phyloP scores from a whole-genome alignment of 1,140 invertebrate genomes.

The Dendrolimus punctatus region DNA sequence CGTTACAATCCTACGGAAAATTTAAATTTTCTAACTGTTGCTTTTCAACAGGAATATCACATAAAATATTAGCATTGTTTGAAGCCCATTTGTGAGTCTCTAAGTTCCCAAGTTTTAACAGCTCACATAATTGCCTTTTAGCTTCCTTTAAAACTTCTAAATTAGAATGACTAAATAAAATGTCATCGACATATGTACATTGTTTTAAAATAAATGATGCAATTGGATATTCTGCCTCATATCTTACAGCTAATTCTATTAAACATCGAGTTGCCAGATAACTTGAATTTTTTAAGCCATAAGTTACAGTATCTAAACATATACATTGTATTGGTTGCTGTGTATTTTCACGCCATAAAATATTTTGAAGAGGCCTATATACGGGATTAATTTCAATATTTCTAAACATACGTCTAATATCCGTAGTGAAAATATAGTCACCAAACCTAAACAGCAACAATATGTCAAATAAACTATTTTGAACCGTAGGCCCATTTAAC shows the following conservation, averaged over 20 bases:
- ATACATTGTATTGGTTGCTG: constrained; percentile 6
- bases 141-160: constrained; percentile 2
- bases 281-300: constrained; percentile 7
- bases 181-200: constrained; percentile 14
- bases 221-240: constrained; percentile 1
- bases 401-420: constrained; percentile 11
- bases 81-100: too few species aligned
- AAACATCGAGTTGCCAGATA: constrained; percentile 6
- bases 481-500: constrained; percentile 13
- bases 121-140: too few species aligned
- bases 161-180: constrained; percentile 6
- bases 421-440: constrained; percentile 5
- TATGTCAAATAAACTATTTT: constrained; percentile 12
- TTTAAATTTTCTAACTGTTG: too few species aligned
- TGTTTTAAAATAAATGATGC: constrained; percentile 13
- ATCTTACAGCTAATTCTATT: constrained; percentile 5
- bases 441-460: constrained; percentile 8
- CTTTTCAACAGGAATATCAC: too few species aligned
- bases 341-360: constrained; percentile 7
- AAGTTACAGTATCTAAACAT: constrained; percentile 10
- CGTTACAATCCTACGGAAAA: too few species aligned
- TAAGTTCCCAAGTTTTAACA: too few species aligned
- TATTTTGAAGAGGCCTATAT: constrained; percentile 6
- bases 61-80: background rate
- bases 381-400: constrained; percentile 4